Evolutionary conservation across 2,888 invertebrate species (phyloP), one percentile per base, ranked within the genome.

Genomic region (Gibbula magus): DNA sequence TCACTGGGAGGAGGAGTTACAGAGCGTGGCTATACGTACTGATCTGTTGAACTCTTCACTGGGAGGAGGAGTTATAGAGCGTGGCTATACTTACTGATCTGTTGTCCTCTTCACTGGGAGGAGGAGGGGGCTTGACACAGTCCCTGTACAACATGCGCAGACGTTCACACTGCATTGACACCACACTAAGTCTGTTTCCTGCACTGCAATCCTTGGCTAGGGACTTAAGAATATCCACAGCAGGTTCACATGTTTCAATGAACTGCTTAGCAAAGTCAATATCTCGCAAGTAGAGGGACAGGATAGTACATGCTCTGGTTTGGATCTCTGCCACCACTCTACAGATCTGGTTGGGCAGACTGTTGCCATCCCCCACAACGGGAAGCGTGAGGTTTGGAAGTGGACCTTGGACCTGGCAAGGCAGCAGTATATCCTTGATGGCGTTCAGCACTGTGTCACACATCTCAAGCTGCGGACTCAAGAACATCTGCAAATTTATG

Each of bases 121-220:
- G 91, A 32, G 92, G 91, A 0, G 93, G 93, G 20, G 93, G 93
- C 82, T 93, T 93, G 35, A 92, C 92, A 87, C 93, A 93, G 84
- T 93, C 93, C 76, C 93, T 83, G 85, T 93, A 93, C 54, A 93
- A 82, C 86, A 92, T 88, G 29, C 93, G 84, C 79, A 93, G 85
- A 77, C 90, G 86, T 76, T 91, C 89, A 81, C 92, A 92, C 79
- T 92, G 92, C 13, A 86, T 82, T 79, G 92, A 91, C 18, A 91
- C 85, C 25, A 91, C 89, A 32, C 84, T 85, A 35, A 87, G 78
- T 77, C 91, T 85, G 35, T 91, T 90, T 88, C 92, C 91, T 80
- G 92, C 87, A 45, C 87, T 87, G 80, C 92, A 92, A 25, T 92
- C 92, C 82, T 92, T 92, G 54, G 92, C 89, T 20, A 93, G 83